Percentiles rank a stretch among this genome's conserved stretches.
Conservation (phyloP, 2,113 vertebrate genomes). For the Plectropomus leopardus region DNA sequence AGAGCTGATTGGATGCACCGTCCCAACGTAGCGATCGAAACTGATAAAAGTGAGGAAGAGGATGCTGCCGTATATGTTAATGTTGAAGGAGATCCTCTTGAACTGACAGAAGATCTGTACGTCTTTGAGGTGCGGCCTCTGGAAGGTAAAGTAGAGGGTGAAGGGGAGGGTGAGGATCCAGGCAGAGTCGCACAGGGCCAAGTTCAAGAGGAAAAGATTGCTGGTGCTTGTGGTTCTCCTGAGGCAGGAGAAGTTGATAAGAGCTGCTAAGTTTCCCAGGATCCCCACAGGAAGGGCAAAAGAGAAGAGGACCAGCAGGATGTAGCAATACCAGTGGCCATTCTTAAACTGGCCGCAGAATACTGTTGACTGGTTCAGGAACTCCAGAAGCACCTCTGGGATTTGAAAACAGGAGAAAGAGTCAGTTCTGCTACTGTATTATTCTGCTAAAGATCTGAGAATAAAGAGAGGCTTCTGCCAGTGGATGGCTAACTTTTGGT, state of each 20-base stretch:
- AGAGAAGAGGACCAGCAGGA: conserved; percentile 80
- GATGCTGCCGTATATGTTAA: conserved; percentile 87
- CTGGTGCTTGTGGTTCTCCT: conserved; percentile 79
- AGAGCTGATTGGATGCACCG: conserved; percentile 85
- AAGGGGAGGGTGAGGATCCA: conserved; percentile 87
- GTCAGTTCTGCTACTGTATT: not conserved
- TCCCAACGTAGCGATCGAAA: conserved; percentile 85
- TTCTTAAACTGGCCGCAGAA: conserved; percentile 78
- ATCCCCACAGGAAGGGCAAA: conserved; percentile 82
- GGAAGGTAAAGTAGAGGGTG: conserved; percentile 80
- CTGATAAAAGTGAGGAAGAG: conserved; percentile 87
- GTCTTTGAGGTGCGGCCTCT: conserved; percentile 48
- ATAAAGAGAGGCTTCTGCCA: too few relatives aligned
- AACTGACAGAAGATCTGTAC: conserved; percentile 79
- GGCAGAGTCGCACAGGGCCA: conserved; percentile 86
- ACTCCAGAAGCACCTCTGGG: conserved; percentile 43
- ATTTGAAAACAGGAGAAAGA: conserved; percentile 16
- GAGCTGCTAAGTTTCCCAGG: conserved; percentile 83
- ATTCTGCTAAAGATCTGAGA: too few relatives aligned
- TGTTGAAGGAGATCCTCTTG: conserved; percentile 83
- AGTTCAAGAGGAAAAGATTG: conserved; percentile 85
- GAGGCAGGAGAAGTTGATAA: conserved; percentile 80
- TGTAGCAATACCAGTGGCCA: conserved; percentile 83
- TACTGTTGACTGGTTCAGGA: conserved; percentile 56
- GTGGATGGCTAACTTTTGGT: too few relatives aligned